Percentiles rank a stretch among this genome's conserved stretches.
These are phyloP conservation scores for Stercorarius parasiticus DNA, from an alignment of 2,113 vertebrate genomes.

Conservation along the genomic window DNA sequence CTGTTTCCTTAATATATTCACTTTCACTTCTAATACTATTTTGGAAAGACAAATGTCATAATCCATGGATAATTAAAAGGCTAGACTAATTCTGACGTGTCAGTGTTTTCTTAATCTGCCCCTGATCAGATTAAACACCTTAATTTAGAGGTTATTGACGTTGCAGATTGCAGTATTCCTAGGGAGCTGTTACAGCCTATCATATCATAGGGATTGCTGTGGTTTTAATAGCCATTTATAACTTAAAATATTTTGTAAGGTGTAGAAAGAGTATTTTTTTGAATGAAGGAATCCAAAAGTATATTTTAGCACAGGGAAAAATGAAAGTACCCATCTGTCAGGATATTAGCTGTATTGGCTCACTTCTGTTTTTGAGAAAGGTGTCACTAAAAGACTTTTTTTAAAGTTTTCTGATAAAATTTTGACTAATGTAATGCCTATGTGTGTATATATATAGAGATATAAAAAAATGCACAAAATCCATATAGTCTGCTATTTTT, in stretches of 20 bases:
- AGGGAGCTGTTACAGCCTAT: not conserved
- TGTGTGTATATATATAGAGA: accelerated
- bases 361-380: not conserved
- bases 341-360: not conserved
- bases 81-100: conserved; percentile 20
- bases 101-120: conserved; percentile 16
- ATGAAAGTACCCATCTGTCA: not conserved
- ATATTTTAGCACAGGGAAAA: not conserved
- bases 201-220: not conserved
- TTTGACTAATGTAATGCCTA: not conserved
- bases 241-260: not conserved
- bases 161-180: not conserved
- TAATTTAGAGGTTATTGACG: conserved; percentile 1
- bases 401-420: not conserved
- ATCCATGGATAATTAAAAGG: conserved; percentile 41
- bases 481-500: not conserved
- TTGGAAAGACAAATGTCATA: conserved; percentile 30
- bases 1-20: not conserved
- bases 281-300: not conserved
- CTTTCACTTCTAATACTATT: conserved; percentile 10
- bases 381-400: not conserved
- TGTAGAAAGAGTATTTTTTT: not conserved
- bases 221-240: not conserved
- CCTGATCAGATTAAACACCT: conserved; percentile 39
- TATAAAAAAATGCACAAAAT: not conserved